These are phyloP conservation scores for Zosterops lateralis DNA, from an alignment of 2,113 vertebrate species.

Conservation along the genomic window DNA sequence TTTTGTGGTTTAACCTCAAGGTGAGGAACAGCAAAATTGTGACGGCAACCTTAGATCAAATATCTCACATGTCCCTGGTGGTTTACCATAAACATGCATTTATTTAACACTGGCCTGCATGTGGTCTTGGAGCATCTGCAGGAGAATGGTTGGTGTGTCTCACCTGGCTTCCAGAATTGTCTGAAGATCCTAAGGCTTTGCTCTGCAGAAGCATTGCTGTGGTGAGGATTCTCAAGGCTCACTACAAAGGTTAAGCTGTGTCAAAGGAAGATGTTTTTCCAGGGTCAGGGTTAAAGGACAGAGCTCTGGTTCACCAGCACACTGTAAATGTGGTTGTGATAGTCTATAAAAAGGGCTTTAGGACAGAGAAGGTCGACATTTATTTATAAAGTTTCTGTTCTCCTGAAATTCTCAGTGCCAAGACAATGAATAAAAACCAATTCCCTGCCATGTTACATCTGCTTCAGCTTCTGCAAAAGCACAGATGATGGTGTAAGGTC, in stretches of 20 bases:
- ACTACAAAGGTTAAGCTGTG: background rate
- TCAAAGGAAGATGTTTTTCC: background rate
- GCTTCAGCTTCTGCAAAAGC: background rate
- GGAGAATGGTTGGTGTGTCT: background rate
- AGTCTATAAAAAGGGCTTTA: background rate
- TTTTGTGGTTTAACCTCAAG: background rate
- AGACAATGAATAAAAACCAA: background rate
- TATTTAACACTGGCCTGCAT: background rate
- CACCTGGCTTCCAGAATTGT: background rate
- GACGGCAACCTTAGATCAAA: background rate
- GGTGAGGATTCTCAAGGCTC: background rate
- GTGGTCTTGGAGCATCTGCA: background rate
- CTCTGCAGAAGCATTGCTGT: background rate
- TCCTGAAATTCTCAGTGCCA: background rate
- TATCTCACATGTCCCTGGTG: background rate
- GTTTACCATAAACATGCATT: background rate
- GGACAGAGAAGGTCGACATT: background rate
- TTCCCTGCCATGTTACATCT: background rate
- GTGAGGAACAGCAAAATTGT: background rate
- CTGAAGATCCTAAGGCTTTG: background rate
- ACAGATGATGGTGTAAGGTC: background rate
- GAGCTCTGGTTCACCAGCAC: background rate
- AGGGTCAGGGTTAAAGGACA: background rate
- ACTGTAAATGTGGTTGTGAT: background rate
- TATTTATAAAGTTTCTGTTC: background rate